phyloP scores from a whole-genome alignment of 2,888 invertebrate species.

The Zaprionus obscuricornis region DNA sequence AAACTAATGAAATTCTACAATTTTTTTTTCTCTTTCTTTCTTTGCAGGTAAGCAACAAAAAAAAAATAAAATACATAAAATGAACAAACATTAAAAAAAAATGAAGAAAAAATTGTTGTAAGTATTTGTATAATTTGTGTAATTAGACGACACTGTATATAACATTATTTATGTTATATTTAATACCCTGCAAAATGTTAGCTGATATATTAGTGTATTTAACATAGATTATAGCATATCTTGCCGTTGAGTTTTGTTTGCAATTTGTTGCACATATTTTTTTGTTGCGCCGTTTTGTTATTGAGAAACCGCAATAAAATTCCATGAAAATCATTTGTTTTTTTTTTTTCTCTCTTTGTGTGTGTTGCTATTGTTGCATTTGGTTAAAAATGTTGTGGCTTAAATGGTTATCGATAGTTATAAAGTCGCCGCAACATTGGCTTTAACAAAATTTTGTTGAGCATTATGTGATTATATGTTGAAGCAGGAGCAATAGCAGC shows the following conservation, averaged over 20 bases:
- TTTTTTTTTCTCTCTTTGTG: background rate
- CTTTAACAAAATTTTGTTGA: slow-evolving; percentile 42
- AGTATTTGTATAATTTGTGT: slow-evolving; percentile 38
- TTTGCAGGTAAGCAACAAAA: slow-evolving; percentile 66
- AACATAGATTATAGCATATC: no score
- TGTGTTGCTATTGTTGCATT: slow-evolving; percentile 14
- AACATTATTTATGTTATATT: no score
- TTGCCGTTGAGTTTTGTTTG: no score
- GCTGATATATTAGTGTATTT: no score
- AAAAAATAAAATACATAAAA: slow-evolving; percentile 16
- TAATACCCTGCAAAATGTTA: no score
- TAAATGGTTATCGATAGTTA: slow-evolving; percentile 62
- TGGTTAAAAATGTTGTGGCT: slow-evolving; percentile 58
- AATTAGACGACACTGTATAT: slow-evolving; percentile 23
- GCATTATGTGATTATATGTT: slow-evolving; percentile 49
- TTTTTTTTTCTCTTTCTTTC: slow-evolving; percentile 42
- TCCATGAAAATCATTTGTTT: slow-evolving; percentile 32
- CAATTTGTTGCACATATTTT: no score
- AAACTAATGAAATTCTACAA: slow-evolving; percentile 53
- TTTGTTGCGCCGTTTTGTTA: background rate
- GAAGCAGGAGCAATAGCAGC: background rate
- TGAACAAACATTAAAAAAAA: slow-evolving; percentile 22
- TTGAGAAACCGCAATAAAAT: slow-evolving; percentile 42
- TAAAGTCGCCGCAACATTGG: slow-evolving; percentile 25
- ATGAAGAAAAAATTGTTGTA: slow-evolving; percentile 29